Evolutionary conservation across 2,113 vertebrate genomes (phyloP).

Genomic region (Seriola quinqueradiata): DNA sequence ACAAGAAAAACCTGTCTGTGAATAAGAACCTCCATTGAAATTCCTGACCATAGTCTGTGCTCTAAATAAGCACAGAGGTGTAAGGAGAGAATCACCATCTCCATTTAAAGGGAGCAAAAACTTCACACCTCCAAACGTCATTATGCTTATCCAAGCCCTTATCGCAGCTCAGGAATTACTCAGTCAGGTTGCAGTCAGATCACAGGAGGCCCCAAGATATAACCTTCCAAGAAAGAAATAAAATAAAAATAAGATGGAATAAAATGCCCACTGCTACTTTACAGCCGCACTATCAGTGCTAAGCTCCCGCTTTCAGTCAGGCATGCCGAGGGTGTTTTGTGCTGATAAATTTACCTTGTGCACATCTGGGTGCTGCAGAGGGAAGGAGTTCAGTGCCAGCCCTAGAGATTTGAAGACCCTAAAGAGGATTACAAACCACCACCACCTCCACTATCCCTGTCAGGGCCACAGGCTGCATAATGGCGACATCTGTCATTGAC

Average conservation of each 20-base stretch:
- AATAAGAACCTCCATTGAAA: slow-evolving; percentile 75
- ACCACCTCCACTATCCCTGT: not conserved
- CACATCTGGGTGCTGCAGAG: slow-evolving; percentile 45
- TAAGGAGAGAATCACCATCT: slow-evolving; percentile 72
- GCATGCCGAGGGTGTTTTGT: slow-evolving; percentile 60
- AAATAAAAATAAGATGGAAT: slow-evolving; percentile 65
- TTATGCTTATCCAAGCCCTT: slow-evolving; percentile 80
- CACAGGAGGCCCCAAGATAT: slow-evolving; percentile 65
- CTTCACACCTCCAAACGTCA: slow-evolving; percentile 80
- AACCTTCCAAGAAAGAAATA: slow-evolving; percentile 55
- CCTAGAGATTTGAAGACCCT: slow-evolving; percentile 33
- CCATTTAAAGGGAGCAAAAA: slow-evolving; percentile 77
- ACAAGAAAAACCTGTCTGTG: slow-evolving; percentile 52
- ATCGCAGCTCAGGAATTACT: slow-evolving; percentile 75
- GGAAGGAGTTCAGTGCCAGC: slow-evolving; percentile 30
- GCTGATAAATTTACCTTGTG: slow-evolving; percentile 67
- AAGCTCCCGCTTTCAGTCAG: slow-evolving; percentile 56
- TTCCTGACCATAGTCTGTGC: slow-evolving; percentile 70
- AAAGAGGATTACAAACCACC: slow-evolving; percentile 55
- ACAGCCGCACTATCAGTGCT: slow-evolving; percentile 54
- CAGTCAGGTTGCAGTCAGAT: slow-evolving; percentile 67
- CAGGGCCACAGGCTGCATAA: slow-evolving; percentile 17
- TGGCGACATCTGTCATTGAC: slow-evolving; percentile 30
- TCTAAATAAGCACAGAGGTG: slow-evolving; percentile 80
- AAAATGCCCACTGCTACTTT: slow-evolving; percentile 66